Percentiles rank a stretch among this genome's conserved stretches.
phyloP scores from a whole-genome alignment of 2,113 vertebrate genomes.

The Petrocephalus microphthalmus region DNA sequence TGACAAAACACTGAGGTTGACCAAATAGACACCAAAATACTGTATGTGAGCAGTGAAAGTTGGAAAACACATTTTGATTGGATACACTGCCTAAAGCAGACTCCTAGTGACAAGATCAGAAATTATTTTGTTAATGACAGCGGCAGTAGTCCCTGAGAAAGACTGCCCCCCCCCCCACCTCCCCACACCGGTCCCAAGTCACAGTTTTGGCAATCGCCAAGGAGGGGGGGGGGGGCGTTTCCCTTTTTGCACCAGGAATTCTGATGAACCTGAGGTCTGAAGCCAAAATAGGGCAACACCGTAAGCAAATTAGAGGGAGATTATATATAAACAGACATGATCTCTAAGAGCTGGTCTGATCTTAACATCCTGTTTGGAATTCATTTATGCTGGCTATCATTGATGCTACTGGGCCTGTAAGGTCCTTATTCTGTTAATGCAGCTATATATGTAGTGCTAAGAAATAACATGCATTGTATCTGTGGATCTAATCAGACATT shows the following conservation, averaged over 20 bases:
- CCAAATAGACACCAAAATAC: neutral
- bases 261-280: constrained; percentile 30
- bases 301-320: neutral
- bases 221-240: neutral
- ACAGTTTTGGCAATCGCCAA: constrained; percentile 1
- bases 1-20: neutral
- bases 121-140: constrained; percentile 11
- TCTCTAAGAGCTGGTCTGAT: neutral
- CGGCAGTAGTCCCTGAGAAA: neutral
- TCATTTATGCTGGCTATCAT: neutral
- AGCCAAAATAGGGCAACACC: neutral
- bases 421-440: neutral
- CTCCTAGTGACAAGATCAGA: constrained; percentile 12
- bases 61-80: neutral
- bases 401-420: neutral
- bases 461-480: neutral
- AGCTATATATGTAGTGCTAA: neutral
- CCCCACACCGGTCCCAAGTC: neutral
- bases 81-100: neutral
- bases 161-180: neutral
- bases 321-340: neutral
- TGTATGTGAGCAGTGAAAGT: neutral
- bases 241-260: constrained; percentile 15
- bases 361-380: neutral
- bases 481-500: neutral